phyloP scores from a whole-genome alignment of 1,140 invertebrate genomes.

The Lasioglossum baleicum region DNA sequence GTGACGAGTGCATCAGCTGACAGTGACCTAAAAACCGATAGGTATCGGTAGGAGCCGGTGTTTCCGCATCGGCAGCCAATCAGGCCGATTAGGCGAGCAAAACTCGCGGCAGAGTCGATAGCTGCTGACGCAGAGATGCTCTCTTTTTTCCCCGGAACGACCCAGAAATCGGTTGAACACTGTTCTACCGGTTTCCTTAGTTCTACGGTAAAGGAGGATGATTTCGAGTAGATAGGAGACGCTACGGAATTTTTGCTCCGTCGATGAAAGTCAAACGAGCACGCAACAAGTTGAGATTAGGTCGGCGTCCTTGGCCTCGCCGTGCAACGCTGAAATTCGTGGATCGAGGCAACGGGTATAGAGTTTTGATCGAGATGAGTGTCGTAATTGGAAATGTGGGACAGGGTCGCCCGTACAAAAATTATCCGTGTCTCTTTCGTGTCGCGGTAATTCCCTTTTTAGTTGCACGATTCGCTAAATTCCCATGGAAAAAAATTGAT shows the following conservation, averaged over 20 bases:
- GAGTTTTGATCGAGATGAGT: conserved; percentile 19
- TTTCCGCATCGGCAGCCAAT: conserved; percentile 29
- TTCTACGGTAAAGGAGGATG: no score
- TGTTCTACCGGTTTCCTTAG: no score
- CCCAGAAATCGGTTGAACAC: not conserved
- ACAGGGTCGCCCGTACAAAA: conserved; percentile 61
- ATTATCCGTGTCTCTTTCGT: conserved; percentile 29
- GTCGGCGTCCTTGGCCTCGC: conserved; percentile 14
- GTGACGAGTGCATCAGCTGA: conserved; percentile 9
- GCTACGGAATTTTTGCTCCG: no score
- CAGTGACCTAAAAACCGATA: conserved; percentile 18
- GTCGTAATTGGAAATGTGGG: conserved; percentile 53
- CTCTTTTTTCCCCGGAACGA: not conserved
- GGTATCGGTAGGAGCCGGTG: not conserved
- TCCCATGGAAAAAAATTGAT: not conserved
- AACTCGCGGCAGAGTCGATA: not conserved
- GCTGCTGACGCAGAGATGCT: not conserved
- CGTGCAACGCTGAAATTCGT: conserved; percentile 2
- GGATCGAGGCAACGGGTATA: not conserved
- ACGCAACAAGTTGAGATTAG: conserved; percentile 25
- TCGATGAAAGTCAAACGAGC: not conserved
- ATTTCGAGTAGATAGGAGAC: no score
- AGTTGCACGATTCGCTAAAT: not conserved
- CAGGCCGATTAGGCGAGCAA: conserved; percentile 24
- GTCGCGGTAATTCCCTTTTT: not conserved